A percentile compares a stretch with the other conserved stretches of the same genome.
Evolutionary conservation across 2,113 vertebrate species (phyloP).

Genomic region (Pampusana beccarii): DNA sequence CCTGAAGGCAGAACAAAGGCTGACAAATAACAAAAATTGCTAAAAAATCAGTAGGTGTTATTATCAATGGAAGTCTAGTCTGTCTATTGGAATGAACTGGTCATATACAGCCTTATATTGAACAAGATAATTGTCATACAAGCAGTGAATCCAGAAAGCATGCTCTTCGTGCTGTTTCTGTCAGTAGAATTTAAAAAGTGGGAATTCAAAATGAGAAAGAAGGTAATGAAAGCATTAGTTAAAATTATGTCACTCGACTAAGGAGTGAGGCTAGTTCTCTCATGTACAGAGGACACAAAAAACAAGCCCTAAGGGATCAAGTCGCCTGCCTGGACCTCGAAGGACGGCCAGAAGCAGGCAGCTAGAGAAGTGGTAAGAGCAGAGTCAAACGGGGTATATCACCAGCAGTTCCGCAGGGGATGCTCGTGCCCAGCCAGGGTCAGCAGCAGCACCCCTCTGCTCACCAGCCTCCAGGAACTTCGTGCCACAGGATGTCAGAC

Average conservation of each 20-base stretch:
- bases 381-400: background rate
- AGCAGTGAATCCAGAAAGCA: background rate
- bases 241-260: background rate
- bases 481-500: accelerated
- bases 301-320: background rate
- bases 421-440: accelerated
- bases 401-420: accelerated
- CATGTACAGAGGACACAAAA: background rate
- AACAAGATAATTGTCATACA: background rate
- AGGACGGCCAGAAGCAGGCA: accelerated
- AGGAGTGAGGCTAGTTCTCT: background rate
- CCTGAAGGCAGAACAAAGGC: background rate
- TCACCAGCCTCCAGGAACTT: background rate
- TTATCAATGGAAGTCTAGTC: background rate
- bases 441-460: background rate
- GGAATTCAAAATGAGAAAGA: background rate
- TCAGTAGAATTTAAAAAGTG: background rate
- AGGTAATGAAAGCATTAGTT: background rate
- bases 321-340: background rate
- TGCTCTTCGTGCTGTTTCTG: background rate
- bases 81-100: background rate
- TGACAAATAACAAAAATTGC: background rate
- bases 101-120: background rate
- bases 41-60: background rate
- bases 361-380: background rate